phyloP scores from a whole-genome alignment of 2,113 vertebrate species.

The Calypte anna region DNA sequence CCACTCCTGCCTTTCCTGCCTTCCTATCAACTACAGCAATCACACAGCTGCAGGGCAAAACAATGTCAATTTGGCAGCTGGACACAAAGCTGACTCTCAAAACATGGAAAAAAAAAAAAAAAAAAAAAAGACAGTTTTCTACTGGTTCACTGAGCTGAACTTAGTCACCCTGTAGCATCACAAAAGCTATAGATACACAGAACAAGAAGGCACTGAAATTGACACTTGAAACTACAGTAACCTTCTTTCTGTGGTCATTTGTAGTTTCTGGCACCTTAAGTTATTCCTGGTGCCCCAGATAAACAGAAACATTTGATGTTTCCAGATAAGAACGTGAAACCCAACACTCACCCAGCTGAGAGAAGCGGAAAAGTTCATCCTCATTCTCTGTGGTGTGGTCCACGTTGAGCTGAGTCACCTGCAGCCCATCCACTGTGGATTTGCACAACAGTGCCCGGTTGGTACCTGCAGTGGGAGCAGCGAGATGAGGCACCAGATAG shows the following conservation, averaged over 20 bases:
- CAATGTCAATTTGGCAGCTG: background rate
- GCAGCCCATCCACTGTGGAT: conserved; percentile 91
- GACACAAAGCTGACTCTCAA: conserved; percentile 4
- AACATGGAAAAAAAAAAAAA: background rate
- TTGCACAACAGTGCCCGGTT: conserved; percentile 94
- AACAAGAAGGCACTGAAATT: background rate
- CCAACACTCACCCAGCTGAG: conserved; percentile 86
- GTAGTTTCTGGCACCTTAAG: background rate
- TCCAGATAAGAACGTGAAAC: background rate
- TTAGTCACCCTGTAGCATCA: background rate
- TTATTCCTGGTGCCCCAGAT: background rate
- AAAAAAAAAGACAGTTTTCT: background rate
- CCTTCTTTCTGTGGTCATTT: background rate
- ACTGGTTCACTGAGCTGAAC: background rate
- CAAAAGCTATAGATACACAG: background rate
- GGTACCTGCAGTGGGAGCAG: conserved; percentile 81
- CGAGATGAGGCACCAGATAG: conserved; percentile 37
- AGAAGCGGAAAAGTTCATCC: conserved; percentile 92
- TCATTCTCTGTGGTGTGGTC: conserved; percentile 93
- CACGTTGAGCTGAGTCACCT: conserved; percentile 93
- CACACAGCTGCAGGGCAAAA: conserved; percentile 38
- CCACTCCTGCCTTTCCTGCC: background rate
- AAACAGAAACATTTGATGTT: background rate
- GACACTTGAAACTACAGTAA: background rate
- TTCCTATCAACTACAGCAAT: background rate